phyloP scores from a whole-genome alignment of 2,113 vertebrate species.

The Arizona elegans region DNA sequence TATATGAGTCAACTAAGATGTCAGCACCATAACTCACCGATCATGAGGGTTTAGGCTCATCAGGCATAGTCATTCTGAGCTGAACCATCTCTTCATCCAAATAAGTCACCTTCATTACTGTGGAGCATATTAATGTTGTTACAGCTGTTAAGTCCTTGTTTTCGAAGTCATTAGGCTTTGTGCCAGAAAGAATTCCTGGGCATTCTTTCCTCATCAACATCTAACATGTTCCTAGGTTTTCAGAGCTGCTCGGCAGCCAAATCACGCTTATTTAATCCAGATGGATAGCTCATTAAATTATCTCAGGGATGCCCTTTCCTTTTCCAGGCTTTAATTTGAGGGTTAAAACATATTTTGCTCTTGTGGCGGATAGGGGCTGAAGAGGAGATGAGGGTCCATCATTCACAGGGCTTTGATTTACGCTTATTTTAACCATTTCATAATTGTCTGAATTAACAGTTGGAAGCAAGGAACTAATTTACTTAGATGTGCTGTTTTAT shows the following conservation, averaged over 20 bases:
- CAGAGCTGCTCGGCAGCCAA: neutral
- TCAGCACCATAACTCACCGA: neutral
- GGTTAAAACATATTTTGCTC: conserved; percentile 12
- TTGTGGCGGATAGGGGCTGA: neutral
- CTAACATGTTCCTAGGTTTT: neutral
- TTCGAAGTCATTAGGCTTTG: conserved; percentile 7
- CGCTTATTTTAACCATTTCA: neutral
- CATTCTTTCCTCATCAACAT: conserved; percentile 3
- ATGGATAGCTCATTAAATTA: conserved; percentile 14
- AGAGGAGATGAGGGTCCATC: neutral
- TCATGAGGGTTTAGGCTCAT: conserved; percentile 4
- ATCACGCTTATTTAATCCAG: conserved; percentile 12
- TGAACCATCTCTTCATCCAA: neutral
- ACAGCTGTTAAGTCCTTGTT: conserved; percentile 18
- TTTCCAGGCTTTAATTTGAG: neutral
- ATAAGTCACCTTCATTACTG: conserved; percentile 16
- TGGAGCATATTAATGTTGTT: conserved; percentile 25
- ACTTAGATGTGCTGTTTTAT: neutral
- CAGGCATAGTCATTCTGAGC: neutral
- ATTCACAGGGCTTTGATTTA: neutral
- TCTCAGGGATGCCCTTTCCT: neutral
- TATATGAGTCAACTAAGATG: neutral
- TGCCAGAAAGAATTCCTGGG: conserved; percentile 12
- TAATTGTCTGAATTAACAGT: neutral
- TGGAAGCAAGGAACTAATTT: neutral